Base-by-base conservation (phyloP, 2,113 vertebrate genomes). In the Eclectus roratus region DNA sequence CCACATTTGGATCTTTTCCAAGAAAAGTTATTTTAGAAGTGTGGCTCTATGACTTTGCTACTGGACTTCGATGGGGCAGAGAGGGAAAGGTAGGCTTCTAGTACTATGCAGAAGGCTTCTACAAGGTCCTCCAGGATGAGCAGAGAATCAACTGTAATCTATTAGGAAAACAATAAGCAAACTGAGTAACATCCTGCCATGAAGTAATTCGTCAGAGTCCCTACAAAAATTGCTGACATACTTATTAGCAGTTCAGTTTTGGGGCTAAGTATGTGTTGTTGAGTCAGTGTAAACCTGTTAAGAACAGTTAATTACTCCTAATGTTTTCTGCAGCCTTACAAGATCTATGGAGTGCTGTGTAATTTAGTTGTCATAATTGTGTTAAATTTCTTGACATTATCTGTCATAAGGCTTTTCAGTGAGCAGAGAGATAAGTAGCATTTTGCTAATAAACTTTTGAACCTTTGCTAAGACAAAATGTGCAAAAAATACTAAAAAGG, bases 371-470 rank as follows among this genome's bases (percentile, higher is more conserved):
- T 91, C 83, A 66, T 63, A 90, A 93, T 52, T 91, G 83, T 81
- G 77, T 91, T 94, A 86, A 68, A 78, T 86, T 93, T 93, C 77
- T 84, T 91, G 83, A 86, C 29, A 0, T 66, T 63, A 53, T 80
- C 86, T 92, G 64, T 95, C 88, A 52, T 55, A 88, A 93, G 91
- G 60, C 50, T 78, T 92, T 73, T 63, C 77, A 91, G 33, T 4
- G 4, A 92, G 60, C 35, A 91, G 37, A 52, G 64, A 43, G 73
- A 60, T 46, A 76, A 80, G 74, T 28, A 56, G 35, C 14, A 4
- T 92, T 94, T 94, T 94, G 82, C 39, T 92, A 44, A 68, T 78
- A 80, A 93, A 92, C 92, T 94, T 92, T 25, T 94, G 92, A 94
- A 96, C 80, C 39, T 84, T 86, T 80, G 15, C 33, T 86, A 50